Evolutionary conservation across 2,797 vertebrate species (phyloP), one percentile per base, ranked within the genome.

Genomic region (Momotus momota): DNA sequence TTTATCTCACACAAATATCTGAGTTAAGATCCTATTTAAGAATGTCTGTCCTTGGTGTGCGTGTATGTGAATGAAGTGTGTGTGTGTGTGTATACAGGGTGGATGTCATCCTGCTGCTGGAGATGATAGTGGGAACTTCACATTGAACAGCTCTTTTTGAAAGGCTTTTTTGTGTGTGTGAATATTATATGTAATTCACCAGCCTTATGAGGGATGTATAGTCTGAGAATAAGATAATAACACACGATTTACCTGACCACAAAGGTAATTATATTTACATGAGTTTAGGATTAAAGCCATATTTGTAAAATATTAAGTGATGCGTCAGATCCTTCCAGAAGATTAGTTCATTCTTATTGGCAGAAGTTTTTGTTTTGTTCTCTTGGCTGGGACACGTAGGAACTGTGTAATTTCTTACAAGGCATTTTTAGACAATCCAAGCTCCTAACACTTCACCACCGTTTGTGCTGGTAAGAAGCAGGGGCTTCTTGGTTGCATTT

Each of bases 51-150:
- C 38, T 80, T 73, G 26, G 40, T 61, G 20, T 77, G 38, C 5
- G 3, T 16, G 13, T 35, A 14, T 1, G 1, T 49, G 60, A 93
- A 48, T 35, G 35, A 35, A 35, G 35, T 35, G 35, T 35, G 35
- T 35, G 35, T 35, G 23, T 35, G 4, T 10, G 16, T n/a, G 26
- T 85, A 77, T 81, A 48, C 35, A 51, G 57, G 66, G 41, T 19
- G n/a, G 48, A 1, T 86, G 31, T 35, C 1, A 10, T 43, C 27
- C 15, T 0, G 0, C 55, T 90, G n/a, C 31, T 67, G 82, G 58
- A 62, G 38, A 22, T 52, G 49, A 18, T 9, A 57, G 26, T 43
- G 40, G 31, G 43, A 87, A 55, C 55, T 80, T 80, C 26, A 69
- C 13, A 61, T 22, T 26, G 7, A 61, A 19, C 0, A 2, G 12